Conservation (phyloP, 2,797 vertebrate species). For the Brachyrhaphis roseni region DNA sequence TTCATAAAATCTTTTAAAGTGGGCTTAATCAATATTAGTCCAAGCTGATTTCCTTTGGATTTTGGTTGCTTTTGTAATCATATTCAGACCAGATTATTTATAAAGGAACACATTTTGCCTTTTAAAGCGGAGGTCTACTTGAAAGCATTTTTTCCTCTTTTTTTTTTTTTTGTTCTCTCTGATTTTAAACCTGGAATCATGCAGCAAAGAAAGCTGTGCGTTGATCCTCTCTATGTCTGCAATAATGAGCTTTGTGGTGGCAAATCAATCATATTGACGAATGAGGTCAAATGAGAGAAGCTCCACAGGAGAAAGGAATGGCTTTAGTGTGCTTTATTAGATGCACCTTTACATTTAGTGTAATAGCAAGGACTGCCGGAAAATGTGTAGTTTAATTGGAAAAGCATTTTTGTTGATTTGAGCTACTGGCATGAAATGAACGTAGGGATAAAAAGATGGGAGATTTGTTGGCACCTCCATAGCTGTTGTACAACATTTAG, state of each 20-base stretch:
- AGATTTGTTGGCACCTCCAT: neutral
- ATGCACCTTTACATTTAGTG: conserved; percentile 5
- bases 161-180: neutral
- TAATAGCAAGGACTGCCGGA: conserved; percentile 1
- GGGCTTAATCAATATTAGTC: neutral
- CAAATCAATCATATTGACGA: conserved; percentile 48
- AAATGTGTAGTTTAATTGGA: neutral
- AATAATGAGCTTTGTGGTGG: conserved; percentile 31
- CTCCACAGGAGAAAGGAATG: conserved; percentile 22
- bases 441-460: neutral
- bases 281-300: conserved; percentile 46
- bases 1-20: neutral
- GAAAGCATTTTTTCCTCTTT: neutral
- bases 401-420: neutral
- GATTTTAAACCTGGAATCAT: neutral
- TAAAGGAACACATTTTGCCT: neutral
- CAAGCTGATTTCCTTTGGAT: neutral
- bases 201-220: neutral
- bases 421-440: neutral
- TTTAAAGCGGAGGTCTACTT: neutral
- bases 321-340: conserved; percentile 36
- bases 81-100: neutral
- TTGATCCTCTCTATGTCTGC: conserved; percentile 10
- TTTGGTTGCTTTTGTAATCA: neutral
- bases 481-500: neutral